Base-by-base conservation (phyloP, 1,140 invertebrate genomes). In the Penaeus vannamei region DNA sequence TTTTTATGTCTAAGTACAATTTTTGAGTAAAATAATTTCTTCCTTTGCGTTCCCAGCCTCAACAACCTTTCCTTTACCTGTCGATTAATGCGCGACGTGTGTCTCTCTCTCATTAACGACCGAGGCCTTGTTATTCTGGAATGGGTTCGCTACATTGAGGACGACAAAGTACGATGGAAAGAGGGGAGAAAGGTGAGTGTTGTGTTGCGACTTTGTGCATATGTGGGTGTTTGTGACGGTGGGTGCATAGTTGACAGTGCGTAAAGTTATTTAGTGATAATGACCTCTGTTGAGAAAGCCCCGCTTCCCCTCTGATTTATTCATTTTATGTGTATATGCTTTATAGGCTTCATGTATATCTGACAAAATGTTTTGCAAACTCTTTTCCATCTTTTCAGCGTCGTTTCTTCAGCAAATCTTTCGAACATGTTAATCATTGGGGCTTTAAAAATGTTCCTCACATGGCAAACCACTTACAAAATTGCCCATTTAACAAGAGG, bases 61-160 rank as follows among this genome's bases (percentile, higher is more conserved):
- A 90, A 90, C 89, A 87, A 87, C n/a, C 80, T 90, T n/a, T 90
- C 89, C 8, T 36, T 86, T 59, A 82, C 85, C 2, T 90, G 77
- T 53, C 89, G 89, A 59, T 32, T 90, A 46, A 87, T 90, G 89
- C 77, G 89, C 23, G 89, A 90, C 62, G 61, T 90, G 29, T 90
- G 89, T 64, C 53, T 80, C 29, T 90, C 89, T 22, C 59, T 90
- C 61, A n/a, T 90, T 23, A 86, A 84, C 32, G 86, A 87, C 32
- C 60, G 89, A 59, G 89, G 89, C 1, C 89, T 90, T 46, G 85
- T 90, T 60, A 82, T 90, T 32, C 32, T 87, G 14, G 82, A 87
- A 46, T 90, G 89, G 89, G 77, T 87, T 14, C 85, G 85, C 5
- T 60, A 87, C 26, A 79, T 84, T 53, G 84, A 84, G 59, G 85